phyloP scores from a whole-genome alignment of 2,888 invertebrate species.

The Lepeophtheirus nordmannii region DNA sequence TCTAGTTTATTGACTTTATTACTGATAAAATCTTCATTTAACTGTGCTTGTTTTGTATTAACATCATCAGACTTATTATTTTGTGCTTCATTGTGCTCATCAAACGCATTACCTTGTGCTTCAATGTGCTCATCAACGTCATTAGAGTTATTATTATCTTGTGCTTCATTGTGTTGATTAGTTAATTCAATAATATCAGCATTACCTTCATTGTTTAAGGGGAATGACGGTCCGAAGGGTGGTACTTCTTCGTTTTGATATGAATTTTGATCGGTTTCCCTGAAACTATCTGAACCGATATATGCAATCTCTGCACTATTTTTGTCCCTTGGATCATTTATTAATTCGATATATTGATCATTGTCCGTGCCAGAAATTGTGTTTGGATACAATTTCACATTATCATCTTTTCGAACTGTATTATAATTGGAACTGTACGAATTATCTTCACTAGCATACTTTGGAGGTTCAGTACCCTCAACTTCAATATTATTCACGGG shows the following conservation, averaged over 20 bases:
- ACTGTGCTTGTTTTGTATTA: background rate
- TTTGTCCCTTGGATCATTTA: background rate
- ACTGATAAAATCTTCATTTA: background rate
- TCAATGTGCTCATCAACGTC: no score
- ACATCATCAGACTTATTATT: background rate
- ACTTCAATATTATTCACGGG: no score
- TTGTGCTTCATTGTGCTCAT: no score
- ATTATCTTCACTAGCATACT: no score
- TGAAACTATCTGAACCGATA: background rate
- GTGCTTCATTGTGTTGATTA: background rate
- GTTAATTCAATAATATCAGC: background rate
- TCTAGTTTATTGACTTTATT: background rate
- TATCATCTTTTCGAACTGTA: no score
- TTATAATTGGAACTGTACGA: no score
- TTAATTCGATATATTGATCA: background rate
- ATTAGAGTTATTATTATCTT: background rate
- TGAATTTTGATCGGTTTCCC: background rate
- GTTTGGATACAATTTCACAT: no score
- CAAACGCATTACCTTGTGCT: no score
- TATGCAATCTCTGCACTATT: background rate
- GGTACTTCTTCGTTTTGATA: background rate
- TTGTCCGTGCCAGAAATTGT: no score
- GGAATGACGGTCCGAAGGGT: background rate
- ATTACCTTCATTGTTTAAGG: conserved; percentile 3
- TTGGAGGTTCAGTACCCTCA: no score